phyloP scores from a whole-genome alignment of 2,888 invertebrate species.

The Artemia sinica region DNA sequence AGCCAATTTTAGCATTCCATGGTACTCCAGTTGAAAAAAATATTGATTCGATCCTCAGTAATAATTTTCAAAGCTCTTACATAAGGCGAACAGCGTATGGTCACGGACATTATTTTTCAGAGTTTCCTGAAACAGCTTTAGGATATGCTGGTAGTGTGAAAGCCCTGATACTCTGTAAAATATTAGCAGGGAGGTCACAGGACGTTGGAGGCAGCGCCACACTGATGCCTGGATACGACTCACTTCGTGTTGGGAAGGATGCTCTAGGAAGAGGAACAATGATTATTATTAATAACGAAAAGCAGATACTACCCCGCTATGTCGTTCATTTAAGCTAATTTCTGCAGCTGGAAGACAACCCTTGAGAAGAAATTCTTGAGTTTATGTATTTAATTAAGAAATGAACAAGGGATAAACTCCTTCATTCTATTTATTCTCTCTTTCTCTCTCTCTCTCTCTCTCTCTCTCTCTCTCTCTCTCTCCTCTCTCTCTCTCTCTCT shows the following conservation, averaged over 20 bases:
- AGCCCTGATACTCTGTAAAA: conserved; percentile 13
- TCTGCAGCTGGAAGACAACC: too few relatives aligned
- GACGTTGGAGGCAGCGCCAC: background rate
- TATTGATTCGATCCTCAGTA: conserved; percentile 17
- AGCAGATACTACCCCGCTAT: conserved; percentile 14
- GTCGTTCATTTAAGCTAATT: conserved; percentile 16
- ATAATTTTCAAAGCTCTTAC: conserved; percentile 13
- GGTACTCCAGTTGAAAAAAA: conserved; percentile 17
- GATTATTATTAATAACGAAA: conserved; percentile 15
- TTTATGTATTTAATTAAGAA: too few relatives aligned
- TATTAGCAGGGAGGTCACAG: conserved; percentile 16
- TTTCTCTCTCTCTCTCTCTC: too few relatives aligned
- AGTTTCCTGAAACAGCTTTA: conserved; percentile 15
- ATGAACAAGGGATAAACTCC: too few relatives aligned
- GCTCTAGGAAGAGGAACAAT: conserved; percentile 10
- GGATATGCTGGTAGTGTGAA: background rate
- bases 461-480: too few relatives aligned
- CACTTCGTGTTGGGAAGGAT: background rate
- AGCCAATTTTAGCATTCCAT: conserved; percentile 12
- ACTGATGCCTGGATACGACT: background rate
- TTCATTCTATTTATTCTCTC: too few relatives aligned
- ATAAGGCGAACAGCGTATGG: conserved; percentile 14
- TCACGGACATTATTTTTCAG: conserved; percentile 17
- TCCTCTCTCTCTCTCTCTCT: too few relatives aligned
- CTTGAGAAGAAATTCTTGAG: too few relatives aligned